phyloP scores from a whole-genome alignment of 2,113 vertebrate species.

The Piprites chloris region DNA sequence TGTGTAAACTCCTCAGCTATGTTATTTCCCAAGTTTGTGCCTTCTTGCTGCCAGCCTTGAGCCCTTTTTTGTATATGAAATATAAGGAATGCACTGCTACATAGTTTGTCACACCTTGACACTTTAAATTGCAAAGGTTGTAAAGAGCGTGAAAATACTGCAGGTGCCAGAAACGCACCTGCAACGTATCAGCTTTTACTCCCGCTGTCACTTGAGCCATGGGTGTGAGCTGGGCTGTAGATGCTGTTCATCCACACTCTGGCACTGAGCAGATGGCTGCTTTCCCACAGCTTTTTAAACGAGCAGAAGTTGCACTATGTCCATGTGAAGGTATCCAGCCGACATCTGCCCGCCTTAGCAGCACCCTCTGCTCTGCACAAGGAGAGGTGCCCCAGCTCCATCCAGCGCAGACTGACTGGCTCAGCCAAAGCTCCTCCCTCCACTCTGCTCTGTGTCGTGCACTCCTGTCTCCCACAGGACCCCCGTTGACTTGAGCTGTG shows the following conservation, averaged over 20 bases:
- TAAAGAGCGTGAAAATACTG: background rate
- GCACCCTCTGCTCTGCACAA: background rate
- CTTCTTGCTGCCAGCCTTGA: constrained; percentile 48
- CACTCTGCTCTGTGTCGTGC: background rate
- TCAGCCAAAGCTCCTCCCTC: background rate
- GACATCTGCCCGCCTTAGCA: background rate
- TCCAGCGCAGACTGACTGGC: background rate
- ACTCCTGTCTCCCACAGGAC: background rate
- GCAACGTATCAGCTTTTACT: background rate
- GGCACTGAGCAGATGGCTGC: background rate
- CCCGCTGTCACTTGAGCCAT: background rate
- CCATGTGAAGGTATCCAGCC: background rate
- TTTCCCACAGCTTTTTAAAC: background rate
- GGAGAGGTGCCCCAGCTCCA: background rate
- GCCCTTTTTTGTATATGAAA: constrained; percentile 45
- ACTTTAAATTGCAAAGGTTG: constrained; percentile 40
- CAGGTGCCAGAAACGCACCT: background rate
- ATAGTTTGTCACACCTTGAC: constrained; percentile 43
- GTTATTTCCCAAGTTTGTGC: constrained; percentile 52
- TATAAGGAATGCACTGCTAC: constrained; percentile 55
- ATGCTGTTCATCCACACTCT: background rate
- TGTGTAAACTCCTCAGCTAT: constrained; percentile 45
- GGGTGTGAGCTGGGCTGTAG: background rate
- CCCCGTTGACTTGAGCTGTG: background rate
- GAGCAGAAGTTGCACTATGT: constrained; percentile 48